Conservation (phyloP, 2,797 vertebrate genomes). For the Hemibagrus guttatus region DNA sequence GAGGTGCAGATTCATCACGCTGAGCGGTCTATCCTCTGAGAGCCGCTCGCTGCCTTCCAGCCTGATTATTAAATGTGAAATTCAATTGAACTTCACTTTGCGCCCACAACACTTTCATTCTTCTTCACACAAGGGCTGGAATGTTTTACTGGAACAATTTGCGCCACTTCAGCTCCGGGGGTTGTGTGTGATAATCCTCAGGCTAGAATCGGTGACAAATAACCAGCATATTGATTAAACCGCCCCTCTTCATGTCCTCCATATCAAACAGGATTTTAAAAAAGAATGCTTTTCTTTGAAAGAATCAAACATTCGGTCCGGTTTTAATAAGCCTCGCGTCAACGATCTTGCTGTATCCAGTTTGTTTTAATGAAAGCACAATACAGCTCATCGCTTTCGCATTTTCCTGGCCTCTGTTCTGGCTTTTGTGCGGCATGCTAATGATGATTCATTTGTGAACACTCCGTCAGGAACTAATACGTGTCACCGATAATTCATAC, state of each 20-base stretch:
- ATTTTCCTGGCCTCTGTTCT: background rate
- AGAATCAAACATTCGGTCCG: background rate
- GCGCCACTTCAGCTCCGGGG: background rate
- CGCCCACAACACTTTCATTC: background rate
- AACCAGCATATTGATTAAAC: background rate
- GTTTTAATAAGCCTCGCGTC: background rate
- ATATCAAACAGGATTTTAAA: background rate
- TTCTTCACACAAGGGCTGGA: background rate
- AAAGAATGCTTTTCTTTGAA: no score
- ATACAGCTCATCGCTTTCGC: background rate
- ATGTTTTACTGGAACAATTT: conserved; percentile 22
- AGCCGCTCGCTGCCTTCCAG: conserved; percentile 13
- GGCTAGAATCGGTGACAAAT: background rate
- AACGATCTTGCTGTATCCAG: background rate
- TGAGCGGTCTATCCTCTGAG: conserved; percentile 13
- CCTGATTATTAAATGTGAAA: conserved; percentile 42
- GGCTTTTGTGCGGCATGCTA: conserved; percentile 19
- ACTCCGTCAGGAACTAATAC: conserved; percentile 46
- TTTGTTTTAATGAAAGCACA: conserved; percentile 22
- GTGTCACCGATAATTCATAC: conserved; percentile 51
- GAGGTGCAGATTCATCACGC: conserved; percentile 30
- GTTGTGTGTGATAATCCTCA: background rate
- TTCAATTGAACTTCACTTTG: conserved; percentile 23
- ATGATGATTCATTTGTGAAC: conserved; percentile 46
- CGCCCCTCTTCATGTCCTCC: background rate